A percentile compares a stretch with the other conserved stretches of the same genome.
These are phyloP conservation scores for Scrobipalpa costella DNA, from an alignment of 2,888 invertebrate genomes.

Conservation along the genomic window DNA sequence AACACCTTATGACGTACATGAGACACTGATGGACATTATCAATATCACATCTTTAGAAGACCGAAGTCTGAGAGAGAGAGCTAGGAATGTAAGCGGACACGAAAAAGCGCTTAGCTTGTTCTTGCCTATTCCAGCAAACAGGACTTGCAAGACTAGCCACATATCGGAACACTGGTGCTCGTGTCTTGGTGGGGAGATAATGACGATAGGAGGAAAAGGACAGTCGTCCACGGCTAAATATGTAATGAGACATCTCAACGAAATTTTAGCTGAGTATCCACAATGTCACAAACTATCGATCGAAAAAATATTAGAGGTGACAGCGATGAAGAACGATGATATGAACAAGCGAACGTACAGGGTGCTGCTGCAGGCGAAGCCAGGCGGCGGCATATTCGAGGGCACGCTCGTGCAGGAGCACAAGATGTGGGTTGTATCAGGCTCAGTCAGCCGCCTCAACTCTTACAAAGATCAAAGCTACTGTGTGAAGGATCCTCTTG, in stretches of 20 bases:
- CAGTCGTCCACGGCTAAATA: conserved; percentile 66
- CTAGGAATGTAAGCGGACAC: conserved; percentile 42
- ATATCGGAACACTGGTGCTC: conserved; percentile 93
- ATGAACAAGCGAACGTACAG: conserved; percentile 76
- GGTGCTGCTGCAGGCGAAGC: conserved; percentile 80
- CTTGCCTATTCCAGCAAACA: conserved; percentile 81
- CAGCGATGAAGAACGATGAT: conserved; percentile 79
- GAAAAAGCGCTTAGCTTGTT: conserved; percentile 85
- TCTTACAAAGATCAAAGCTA: conserved; percentile 86
- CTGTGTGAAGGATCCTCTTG: conserved; percentile 84
- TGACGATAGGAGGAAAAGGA: conserved; percentile 64
- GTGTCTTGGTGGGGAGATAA: conserved; percentile 82
- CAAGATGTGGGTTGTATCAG: conserved; percentile 73
- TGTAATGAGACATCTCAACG: conserved; percentile 83
- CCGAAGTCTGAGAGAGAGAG: conserved; percentile 44
- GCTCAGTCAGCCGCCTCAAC: conserved; percentile 87
- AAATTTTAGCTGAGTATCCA: conserved; percentile 76
- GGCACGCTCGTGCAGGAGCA: conserved; percentile 80
- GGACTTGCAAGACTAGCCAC: conserved; percentile 87
- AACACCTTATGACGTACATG: conserved; percentile 88
- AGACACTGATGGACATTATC: conserved; percentile 86
- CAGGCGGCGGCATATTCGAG: conserved; percentile 87
- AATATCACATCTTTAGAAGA: conserved; percentile 58
- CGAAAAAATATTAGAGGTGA: conserved; percentile 47
- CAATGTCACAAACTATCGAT: conserved; percentile 84